Evolutionary conservation across 2,797 vertebrate species (phyloP).

Genomic region (Chanos chanos): DNA sequence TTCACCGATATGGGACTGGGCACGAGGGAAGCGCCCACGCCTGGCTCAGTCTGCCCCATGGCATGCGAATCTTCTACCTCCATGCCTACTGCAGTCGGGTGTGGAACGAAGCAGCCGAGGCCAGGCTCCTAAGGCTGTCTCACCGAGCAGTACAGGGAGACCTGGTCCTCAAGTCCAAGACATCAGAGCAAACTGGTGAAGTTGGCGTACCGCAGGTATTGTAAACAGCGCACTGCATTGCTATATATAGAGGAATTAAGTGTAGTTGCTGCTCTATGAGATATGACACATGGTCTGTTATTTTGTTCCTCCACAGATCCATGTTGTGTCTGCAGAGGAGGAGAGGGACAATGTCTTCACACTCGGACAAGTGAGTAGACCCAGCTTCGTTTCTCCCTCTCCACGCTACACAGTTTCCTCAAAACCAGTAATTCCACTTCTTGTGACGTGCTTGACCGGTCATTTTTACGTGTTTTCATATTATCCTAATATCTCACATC

Average conservation of each 20-base stretch:
- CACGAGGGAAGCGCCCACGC: constrained; percentile 79
- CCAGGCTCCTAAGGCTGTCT: constrained; percentile 77
- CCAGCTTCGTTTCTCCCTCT: background rate
- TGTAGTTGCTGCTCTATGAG: background rate
- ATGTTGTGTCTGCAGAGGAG: constrained; percentile 66
- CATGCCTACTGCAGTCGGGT: constrained; percentile 94
- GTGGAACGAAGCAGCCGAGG: constrained; percentile 87
- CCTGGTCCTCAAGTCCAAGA: constrained; percentile 66
- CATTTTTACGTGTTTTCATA: too few relatives aligned
- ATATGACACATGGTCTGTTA: background rate
- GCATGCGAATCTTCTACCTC: constrained; percentile 87
- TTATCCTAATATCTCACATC: too few relatives aligned
- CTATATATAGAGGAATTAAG: background rate
- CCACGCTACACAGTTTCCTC: background rate
- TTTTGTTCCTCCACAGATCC: constrained; percentile 56
- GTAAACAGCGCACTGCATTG: background rate
- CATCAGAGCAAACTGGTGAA: constrained; percentile 55
- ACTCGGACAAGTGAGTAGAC: constrained; percentile 67
- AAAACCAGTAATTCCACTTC: too few relatives aligned
- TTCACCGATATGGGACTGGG: constrained; percentile 84
- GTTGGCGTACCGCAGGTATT: constrained; percentile 37
- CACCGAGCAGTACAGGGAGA: constrained; percentile 79
- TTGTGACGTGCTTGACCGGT: too few relatives aligned
- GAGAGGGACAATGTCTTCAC: constrained; percentile 58
- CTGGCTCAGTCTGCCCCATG: constrained; percentile 92